Evolutionary conservation across 2,797 vertebrate species (phyloP).

Genomic region (Cryptoprocta ferox): DNA sequence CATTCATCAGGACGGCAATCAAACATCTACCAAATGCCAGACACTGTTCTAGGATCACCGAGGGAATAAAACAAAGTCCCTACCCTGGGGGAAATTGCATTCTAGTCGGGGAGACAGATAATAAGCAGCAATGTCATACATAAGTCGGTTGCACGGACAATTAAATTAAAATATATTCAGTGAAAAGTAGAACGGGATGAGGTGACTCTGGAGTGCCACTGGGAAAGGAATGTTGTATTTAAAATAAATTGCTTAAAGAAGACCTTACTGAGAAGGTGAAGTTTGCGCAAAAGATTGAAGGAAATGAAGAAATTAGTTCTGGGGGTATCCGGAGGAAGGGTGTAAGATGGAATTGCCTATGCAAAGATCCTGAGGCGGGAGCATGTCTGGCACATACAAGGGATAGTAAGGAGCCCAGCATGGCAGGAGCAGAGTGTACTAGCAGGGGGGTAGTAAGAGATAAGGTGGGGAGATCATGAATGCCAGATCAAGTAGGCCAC

Average conservation of each 20-base stretch:
- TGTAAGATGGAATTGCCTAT: neutral
- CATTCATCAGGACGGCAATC: neutral
- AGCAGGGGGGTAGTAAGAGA: neutral
- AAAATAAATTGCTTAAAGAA: neutral
- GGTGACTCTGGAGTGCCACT: neutral
- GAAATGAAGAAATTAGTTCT: neutral
- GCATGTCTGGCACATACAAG: neutral
- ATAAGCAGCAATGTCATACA: neutral
- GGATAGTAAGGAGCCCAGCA: neutral
- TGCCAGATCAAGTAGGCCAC: neutral
- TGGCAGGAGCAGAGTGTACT: neutral
- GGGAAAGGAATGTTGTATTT: neutral
- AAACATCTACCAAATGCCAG: neutral
- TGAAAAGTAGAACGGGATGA: neutral
- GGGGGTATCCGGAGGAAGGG: neutral
- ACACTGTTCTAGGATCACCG: neutral
- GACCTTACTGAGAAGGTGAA: neutral
- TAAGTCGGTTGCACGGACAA: neutral
- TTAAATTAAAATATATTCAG: neutral
- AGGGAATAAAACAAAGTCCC: neutral
- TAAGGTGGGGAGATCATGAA: neutral
- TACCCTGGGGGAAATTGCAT: neutral
- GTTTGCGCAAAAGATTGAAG: constrained; percentile 5
- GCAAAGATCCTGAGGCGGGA: neutral
- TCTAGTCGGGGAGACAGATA: neutral